phyloP scores from a whole-genome alignment of 2,113 vertebrate species.

The Lucifuga dentata region DNA sequence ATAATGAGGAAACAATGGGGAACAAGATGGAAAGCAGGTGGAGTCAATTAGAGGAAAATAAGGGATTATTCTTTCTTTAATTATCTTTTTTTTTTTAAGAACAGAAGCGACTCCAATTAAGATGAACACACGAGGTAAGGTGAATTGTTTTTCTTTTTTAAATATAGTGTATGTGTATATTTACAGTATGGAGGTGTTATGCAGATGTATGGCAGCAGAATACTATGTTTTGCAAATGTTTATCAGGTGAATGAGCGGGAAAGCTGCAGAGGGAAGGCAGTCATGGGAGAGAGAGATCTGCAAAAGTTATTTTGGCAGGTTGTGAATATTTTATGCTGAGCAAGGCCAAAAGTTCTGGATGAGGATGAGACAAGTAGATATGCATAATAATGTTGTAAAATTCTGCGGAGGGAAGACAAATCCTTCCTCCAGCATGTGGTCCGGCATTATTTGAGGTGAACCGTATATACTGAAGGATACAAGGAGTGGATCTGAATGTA shows the following conservation, averaged over 20 bases:
- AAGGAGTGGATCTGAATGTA: slow-evolving; percentile 26
- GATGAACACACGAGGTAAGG: too few relatives aligned
- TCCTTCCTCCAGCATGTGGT: slow-evolving; percentile 27
- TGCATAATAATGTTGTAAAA: slow-evolving; percentile 51
- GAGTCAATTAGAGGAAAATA: slow-evolving; percentile 34
- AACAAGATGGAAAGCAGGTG: slow-evolving; percentile 38
- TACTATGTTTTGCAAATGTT: slow-evolving; percentile 38
- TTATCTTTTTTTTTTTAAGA: too few relatives aligned
- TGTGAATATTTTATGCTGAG: slow-evolving; percentile 54
- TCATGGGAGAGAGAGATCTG: slow-evolving; percentile 25
- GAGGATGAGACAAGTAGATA: slow-evolving; percentile 33
- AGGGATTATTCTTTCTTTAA: neutral
- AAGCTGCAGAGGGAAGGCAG: slow-evolving; percentile 35
- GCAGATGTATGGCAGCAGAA: slow-evolving; percentile 22
- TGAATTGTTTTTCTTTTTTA: too few relatives aligned
- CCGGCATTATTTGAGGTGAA: slow-evolving; percentile 13
- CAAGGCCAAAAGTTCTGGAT: slow-evolving; percentile 42
- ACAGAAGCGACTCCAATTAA: too few relatives aligned
- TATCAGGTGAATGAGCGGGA: slow-evolving; percentile 48
- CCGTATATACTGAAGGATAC: slow-evolving; percentile 31
- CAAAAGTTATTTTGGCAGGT: slow-evolving; percentile 39
- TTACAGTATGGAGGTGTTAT: neutral
- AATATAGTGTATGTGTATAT: neutral
- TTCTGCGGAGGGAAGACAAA: slow-evolving; percentile 28
- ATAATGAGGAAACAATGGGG: slow-evolving; percentile 52